Evolutionary conservation across 1,140 invertebrate species (phyloP).

Genomic region (Drosophila orena): DNA sequence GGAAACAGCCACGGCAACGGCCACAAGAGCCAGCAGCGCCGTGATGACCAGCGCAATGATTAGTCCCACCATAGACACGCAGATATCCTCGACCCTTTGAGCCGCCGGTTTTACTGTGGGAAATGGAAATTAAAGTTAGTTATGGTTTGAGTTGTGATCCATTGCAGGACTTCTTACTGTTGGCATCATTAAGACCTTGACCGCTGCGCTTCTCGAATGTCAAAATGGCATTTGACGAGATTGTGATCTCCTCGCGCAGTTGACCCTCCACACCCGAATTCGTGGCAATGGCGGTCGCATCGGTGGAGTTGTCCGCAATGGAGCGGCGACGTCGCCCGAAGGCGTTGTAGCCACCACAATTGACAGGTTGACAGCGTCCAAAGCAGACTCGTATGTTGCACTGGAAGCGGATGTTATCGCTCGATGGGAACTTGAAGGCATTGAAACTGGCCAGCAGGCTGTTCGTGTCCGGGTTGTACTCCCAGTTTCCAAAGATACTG

Average conservation of each 20-base stretch:
- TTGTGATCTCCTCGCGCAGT: slow-evolving; percentile 95
- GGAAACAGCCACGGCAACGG: slow-evolving; percentile 96
- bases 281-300: slow-evolving; percentile 85
- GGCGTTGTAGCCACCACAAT: slow-evolving; percentile 95
- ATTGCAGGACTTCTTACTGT: slow-evolving; percentile 86
- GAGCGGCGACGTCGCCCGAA: slow-evolving; percentile 92
- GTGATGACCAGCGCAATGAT: slow-evolving; percentile 96
- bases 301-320: slow-evolving; percentile 87
- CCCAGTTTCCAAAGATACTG: slow-evolving; percentile 96
- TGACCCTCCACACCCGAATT: slow-evolving; percentile 89
- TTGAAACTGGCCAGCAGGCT: slow-evolving; percentile 94
- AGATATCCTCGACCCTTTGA: slow-evolving; percentile 93
- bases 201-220: slow-evolving; percentile 94
- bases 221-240: slow-evolving; percentile 95
- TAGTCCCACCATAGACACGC: slow-evolving; percentile 96
- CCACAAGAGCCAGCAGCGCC: slow-evolving; percentile 94
- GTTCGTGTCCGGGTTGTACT: slow-evolving; percentile 93
- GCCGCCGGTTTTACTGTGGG: slow-evolving; percentile 86
- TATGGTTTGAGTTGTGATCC: background rate
- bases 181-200: slow-evolving; percentile 87
- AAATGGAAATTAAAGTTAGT: background rate
- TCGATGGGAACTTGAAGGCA: slow-evolving; percentile 98
- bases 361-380: slow-evolving; percentile 97
- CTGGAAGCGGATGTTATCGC: slow-evolving; percentile 97
- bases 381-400: slow-evolving; percentile 98